These are phyloP conservation scores for Hexactinellida sp. DNA, from an alignment of 37 sponge, comb jelly and placozoan genomes.

Conservation along the genomic window DNA sequence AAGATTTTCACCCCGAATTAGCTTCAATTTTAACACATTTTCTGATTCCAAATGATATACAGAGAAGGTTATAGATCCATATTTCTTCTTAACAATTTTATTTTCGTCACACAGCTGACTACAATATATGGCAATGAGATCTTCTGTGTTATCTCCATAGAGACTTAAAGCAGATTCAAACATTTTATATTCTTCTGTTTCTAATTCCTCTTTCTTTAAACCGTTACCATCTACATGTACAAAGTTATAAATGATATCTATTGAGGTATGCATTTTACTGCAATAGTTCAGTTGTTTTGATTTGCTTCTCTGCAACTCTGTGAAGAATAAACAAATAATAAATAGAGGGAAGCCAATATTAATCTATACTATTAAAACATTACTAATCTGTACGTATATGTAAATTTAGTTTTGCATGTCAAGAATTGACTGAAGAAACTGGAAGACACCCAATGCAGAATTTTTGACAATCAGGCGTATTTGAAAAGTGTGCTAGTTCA, in stretches of 20 bases:
- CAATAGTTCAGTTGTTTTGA: not conserved
- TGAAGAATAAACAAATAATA: too few relatives aligned
- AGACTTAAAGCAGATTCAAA: not conserved
- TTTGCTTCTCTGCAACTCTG: conserved; percentile 4
- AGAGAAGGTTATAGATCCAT: not conserved
- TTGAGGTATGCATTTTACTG: not conserved
- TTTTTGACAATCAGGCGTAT: too few relatives aligned
- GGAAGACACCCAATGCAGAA: too few relatives aligned
- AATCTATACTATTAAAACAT: too few relatives aligned
- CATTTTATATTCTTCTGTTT: not conserved
- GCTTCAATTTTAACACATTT: not conserved
- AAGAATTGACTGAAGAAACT: too few relatives aligned
- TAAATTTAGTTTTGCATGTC: too few relatives aligned
- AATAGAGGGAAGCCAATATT: too few relatives aligned
- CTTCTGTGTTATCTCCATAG: conserved; percentile 14
- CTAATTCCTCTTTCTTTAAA: not conserved
- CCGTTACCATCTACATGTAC: not conserved
- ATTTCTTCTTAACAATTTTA: not conserved
- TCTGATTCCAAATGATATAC: not conserved
- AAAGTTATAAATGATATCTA: not conserved
- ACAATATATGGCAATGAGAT: conserved; percentile 4
- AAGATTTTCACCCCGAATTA: conserved; percentile 1
- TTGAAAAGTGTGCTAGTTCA: too few relatives aligned
- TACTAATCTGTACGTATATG: too few relatives aligned
- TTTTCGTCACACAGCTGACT: not conserved